Evolutionary conservation across 2,888 invertebrate genomes (phyloP), one percentile per base, ranked within the genome.

Genomic region (Acrobasis repandana): DNA sequence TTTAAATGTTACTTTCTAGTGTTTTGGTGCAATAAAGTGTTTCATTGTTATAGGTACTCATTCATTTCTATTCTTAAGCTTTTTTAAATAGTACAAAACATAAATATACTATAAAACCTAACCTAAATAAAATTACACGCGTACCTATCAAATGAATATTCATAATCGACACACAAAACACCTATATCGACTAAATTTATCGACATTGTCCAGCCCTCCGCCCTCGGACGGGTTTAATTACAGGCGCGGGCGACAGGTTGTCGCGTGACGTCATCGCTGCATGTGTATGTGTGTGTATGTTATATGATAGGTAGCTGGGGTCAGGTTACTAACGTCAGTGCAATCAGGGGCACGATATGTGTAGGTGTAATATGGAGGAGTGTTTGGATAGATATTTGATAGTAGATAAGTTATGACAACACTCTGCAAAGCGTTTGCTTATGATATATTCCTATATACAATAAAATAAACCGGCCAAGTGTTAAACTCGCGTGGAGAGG

Each of bases 171-270:
- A 38, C 5, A 43, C n/a, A 33, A 34, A 20, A 49, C 9, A 49
- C 9, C 11, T 16, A 16, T 48, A 61, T 63, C 63, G 64, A 63
- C 59, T 57, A 51, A 49, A 61, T 61, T 56, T 65, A 73, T 81
- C 79, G 80, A 75, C 65, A 68, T 43, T 58, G 64, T 71, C 76
- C 83, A 64, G 71, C 83, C 67, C 83, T 88, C 64, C 67, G 70
- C 74, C 74, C 77, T 79, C 75, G 84, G 83, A 76, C 85, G 88
- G 89, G 90, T 89, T 90, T 91, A 91, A 91, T 91, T 91, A 90
- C 91, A 87, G 82, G 81, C 83, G 86, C 85, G 87, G 91, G 91
- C 91, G 91, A 91, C 91, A 91, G 91, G 91, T 91, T 89, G 91
- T 84, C 91, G 91, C 79, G 81, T 91, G 90, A 90, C 91, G 90